Percentiles rank a stretch among this genome's conserved stretches.
Conservation (phyloP, 2,888 invertebrate species). For the Punctoribates punctum region DNA sequence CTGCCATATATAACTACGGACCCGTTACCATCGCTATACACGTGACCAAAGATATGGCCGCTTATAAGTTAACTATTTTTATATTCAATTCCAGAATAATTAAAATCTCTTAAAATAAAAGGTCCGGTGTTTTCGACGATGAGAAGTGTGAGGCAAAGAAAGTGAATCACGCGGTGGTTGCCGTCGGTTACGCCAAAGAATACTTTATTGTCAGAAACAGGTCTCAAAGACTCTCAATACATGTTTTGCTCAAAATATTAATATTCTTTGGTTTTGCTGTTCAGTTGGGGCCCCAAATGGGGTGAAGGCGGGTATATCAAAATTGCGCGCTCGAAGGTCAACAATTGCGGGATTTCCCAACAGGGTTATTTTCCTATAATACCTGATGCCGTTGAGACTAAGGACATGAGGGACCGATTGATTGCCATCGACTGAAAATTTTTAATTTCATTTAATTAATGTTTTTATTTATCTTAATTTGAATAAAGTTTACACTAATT, state of each 20-base stretch:
- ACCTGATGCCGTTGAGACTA: background rate
- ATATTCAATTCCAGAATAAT: background rate
- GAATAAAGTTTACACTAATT: too few relatives aligned
- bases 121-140: conserved; percentile 67
- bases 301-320: background rate
- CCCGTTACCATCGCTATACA: conserved; percentile 2
- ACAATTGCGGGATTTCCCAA: conserved; percentile 10
- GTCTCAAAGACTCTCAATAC: conserved; percentile 61
- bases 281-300: conserved; percentile 18
- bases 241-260: background rate
- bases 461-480: too few relatives aligned
- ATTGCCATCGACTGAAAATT: too few relatives aligned
- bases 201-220: conserved; percentile 87
- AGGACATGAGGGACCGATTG: background rate
- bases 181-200: conserved; percentile 74
- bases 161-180: conserved; percentile 80
- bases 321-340: background rate
- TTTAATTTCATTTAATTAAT: too few relatives aligned
- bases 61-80: conserved; percentile 1
- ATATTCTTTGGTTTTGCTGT: too few relatives aligned
- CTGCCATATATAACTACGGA: conserved; percentile 23
- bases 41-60: conserved; percentile 19
- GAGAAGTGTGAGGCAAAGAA: conserved; percentile 65
- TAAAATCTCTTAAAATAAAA: background rate
- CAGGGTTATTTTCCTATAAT: background rate